Base-by-base conservation (phyloP, 2,888 invertebrate species). In the Pherbina coryleti region DNA sequence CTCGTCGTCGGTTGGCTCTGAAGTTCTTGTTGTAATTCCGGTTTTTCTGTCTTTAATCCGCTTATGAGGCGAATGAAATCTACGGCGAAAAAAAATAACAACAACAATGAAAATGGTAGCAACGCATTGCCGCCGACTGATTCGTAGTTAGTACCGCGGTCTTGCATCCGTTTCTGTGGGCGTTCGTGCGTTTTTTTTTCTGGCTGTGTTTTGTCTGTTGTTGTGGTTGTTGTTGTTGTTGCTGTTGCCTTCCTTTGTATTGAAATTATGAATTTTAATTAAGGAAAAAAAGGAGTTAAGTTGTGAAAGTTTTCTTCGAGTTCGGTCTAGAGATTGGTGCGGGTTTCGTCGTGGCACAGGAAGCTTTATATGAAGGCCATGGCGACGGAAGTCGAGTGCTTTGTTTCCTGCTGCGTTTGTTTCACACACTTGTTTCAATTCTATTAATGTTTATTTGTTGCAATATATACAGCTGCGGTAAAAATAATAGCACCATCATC, bases 191-290 rank as follows among this genome's bases (percentile, higher is more conserved):
- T 28, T 69, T 51, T 25, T 44, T 44, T 17, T 25, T 60, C 1
- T 64, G 55, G 53, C 55, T 28, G n/a, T 31, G 7, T 67, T 44
- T 69, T 11, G 17, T 9, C 8, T 9, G 14, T n/a, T 22, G 17
- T 66, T 17, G 14, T 37, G 34, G n/a, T 17, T 66, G 34, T 37
- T 66, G 34, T 37, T 44, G 19, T n/a, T 44, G 25, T 25, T 51
- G 49, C 17, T 25, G 69, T 17, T 19, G 57, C 34, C 66, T 19
- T 5, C 19, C 25, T 55, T 67, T 74, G 62, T 75, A 31, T 37
- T 55, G 67, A 67, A 75, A 75, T 75, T 75, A 75, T 75, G 75
- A 66, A 75, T 75, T 75, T 75, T 75, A 75, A 75, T 75, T 75
- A 75, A 69, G 51, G 51, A 51, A 66, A 75, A 66, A 53, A 67